phyloP scores from a whole-genome alignment of 1,140 invertebrate genomes.

The Hyles euphorbiae region DNA sequence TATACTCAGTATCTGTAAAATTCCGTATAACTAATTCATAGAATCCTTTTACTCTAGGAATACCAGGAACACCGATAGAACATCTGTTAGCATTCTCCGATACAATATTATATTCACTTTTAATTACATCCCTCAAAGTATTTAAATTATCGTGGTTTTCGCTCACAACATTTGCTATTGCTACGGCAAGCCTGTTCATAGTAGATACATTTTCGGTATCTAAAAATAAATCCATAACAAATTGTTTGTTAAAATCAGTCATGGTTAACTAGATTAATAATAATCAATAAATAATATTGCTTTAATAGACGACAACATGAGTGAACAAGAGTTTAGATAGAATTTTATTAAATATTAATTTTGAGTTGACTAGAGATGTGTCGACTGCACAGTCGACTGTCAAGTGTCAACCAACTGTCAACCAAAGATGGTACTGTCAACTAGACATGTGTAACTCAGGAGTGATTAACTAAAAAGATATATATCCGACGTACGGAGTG shows the following conservation, averaged over 20 bases:
- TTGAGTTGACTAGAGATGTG: too few relatives aligned
- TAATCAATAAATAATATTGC: too few relatives aligned
- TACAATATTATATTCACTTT: slow-evolving; percentile 34
- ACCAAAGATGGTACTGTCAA: too few relatives aligned
- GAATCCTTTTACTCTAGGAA: slow-evolving; percentile 22
- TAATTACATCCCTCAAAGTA: slow-evolving; percentile 33
- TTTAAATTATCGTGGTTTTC: slow-evolving; percentile 55
- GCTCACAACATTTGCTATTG: slow-evolving; percentile 51
- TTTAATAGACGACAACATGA: too few relatives aligned
- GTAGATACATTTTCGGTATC: slow-evolving; percentile 54
- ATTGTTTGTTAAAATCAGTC: slow-evolving; percentile 48
- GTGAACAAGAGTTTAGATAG: too few relatives aligned
- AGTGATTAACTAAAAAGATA: too few relatives aligned
- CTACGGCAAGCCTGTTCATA: slow-evolving; percentile 49
- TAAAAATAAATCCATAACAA: slow-evolving; percentile 57
- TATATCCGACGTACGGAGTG: too few relatives aligned
- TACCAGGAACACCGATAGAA: neutral
- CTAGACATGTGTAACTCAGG: too few relatives aligned
- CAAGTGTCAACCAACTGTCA: too few relatives aligned
- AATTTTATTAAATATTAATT: too few relatives aligned
- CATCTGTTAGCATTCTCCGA: slow-evolving; percentile 3
- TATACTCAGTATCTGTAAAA: slow-evolving; percentile 49
- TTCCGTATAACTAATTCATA: slow-evolving; percentile 42
- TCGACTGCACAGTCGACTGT: too few relatives aligned
- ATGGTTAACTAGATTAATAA: slow-evolving; percentile 8